Percentiles rank a stretch among this genome's conserved stretches.
phyloP scores from a whole-genome alignment of 37 sponge, comb jelly and placozoan genomes.

The Petrosia ficiformis region DNA sequence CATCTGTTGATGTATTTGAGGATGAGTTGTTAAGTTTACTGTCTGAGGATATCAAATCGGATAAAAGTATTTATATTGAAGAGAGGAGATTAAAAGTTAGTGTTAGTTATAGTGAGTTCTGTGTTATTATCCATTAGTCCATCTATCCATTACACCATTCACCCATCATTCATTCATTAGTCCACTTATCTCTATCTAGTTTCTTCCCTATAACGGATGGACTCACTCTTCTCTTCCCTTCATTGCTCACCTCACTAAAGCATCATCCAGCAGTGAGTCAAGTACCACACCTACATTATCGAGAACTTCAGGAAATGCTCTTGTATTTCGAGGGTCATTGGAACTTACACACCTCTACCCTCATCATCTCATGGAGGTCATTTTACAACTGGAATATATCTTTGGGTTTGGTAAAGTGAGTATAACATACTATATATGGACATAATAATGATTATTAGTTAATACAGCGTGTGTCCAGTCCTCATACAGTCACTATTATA shows the following conservation, averaged over 20 bases:
- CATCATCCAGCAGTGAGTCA: too few relatives aligned
- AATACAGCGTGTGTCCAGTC: slow-evolving; percentile 4
- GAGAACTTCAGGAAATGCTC: too few relatives aligned
- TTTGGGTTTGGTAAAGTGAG: slow-evolving; percentile 16
- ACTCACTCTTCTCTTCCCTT: slow-evolving; percentile 17
- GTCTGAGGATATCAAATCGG: slow-evolving; percentile 28
- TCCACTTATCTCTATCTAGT: slow-evolving; percentile 2
- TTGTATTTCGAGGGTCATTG: slow-evolving; percentile 27
- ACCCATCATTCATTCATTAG: not conserved
- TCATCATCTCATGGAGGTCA: slow-evolving; percentile 31
- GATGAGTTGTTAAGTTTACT: slow-evolving; percentile 10
- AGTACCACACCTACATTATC: too few relatives aligned
- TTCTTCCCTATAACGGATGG: slow-evolving; percentile 51
- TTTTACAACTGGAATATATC: slow-evolving; percentile 41
- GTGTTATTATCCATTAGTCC: too few relatives aligned
- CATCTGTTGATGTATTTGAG: slow-evolving; percentile 62
- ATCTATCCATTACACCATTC: too few relatives aligned
- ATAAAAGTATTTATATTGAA: slow-evolving; percentile 12
- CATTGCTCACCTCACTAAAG: slow-evolving; percentile 33
- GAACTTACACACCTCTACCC: slow-evolving; percentile 31
- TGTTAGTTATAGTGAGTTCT: too few relatives aligned
- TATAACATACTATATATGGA: not conserved
- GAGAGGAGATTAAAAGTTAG: slow-evolving; percentile 63
- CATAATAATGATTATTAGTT: not conserved
- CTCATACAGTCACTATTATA: slow-evolving; percentile 24